These are phyloP conservation scores for Arctocebus calabarensis DNA, from an alignment of 2,797 vertebrate genomes.

Conservation along the genomic window DNA sequence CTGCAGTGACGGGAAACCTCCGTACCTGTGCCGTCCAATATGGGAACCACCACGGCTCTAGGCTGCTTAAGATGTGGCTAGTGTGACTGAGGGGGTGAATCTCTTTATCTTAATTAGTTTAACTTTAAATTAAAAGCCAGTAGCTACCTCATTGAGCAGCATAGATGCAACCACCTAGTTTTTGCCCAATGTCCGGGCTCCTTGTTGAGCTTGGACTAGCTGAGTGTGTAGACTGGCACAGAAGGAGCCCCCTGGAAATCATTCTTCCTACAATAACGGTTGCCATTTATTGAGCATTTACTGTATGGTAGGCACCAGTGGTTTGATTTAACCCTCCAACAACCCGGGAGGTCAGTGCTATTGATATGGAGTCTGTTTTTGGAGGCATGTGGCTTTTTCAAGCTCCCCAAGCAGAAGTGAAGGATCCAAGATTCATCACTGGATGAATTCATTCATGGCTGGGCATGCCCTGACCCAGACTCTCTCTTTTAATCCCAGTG, in stretches of 20 bases:
- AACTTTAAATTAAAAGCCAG: not conserved
- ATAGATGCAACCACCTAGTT: not conserved
- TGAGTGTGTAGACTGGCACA: fast-evolving
- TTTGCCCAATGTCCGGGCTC: not conserved
- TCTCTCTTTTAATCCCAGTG: not conserved
- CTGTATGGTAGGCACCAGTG: not conserved
- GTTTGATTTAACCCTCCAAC: not conserved
- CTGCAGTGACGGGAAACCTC: fast-evolving
- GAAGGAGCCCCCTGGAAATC: not conserved
- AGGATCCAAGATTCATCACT: not conserved
- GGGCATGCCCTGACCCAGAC: not conserved
- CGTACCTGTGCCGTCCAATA: fast-evolving
- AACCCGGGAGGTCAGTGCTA: not conserved
- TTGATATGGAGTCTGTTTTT: not conserved
- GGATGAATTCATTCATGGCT: not conserved
- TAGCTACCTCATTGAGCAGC: not conserved
- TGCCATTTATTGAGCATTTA: not conserved
- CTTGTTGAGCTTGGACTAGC: not conserved
- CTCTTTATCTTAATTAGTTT: not conserved
- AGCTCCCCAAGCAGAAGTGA: not conserved
- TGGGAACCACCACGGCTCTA: not conserved
- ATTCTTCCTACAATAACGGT: not conserved
- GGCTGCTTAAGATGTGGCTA: not conserved
- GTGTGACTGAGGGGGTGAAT: not conserved
- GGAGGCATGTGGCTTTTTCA: fast-evolving